phyloP scores from a whole-genome alignment of 2,888 invertebrate species.

The Octodonta nipae region DNA sequence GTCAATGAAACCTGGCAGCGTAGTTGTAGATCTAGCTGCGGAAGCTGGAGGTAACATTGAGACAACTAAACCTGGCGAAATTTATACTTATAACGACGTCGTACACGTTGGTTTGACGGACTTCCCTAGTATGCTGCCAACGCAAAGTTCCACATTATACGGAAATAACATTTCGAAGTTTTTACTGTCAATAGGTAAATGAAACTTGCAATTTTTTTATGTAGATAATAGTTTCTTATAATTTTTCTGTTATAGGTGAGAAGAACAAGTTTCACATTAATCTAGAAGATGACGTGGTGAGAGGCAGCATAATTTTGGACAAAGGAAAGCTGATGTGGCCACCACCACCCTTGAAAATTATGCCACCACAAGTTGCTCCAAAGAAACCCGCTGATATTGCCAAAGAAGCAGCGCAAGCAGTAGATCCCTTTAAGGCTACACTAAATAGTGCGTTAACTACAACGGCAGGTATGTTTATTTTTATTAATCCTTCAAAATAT shows the following conservation, averaged over 20 bases:
- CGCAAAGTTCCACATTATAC: slow-evolving; percentile 74
- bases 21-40: slow-evolving; percentile 78
- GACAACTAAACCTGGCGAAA: slow-evolving; percentile 65
- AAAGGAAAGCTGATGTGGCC: slow-evolving; percentile 70
- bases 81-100: slow-evolving; percentile 63
- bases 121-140: slow-evolving; percentile 69
- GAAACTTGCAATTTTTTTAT: neutral
- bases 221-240: slow-evolving; percentile 1
- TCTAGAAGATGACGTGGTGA: slow-evolving; percentile 72
- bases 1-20: slow-evolving; percentile 76
- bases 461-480: slow-evolving; percentile 54
- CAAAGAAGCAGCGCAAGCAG: slow-evolving; percentile 19
- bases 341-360: slow-evolving; percentile 50
- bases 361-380: slow-evolving; percentile 25
- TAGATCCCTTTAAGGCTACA: slow-evolving; percentile 55
- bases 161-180: slow-evolving; percentile 87
- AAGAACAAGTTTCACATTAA: slow-evolving; percentile 69
- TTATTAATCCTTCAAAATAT: too few species aligned
- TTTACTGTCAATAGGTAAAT: slow-evolving; percentile 60
- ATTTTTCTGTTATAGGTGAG: slow-evolving; percentile 39
- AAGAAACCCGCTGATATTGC: slow-evolving; percentile 26
- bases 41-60: slow-evolving; percentile 79
- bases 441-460: slow-evolving; percentile 53
- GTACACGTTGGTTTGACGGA: slow-evolving; percentile 77
- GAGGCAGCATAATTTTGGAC: slow-evolving; percentile 67